phyloP scores from a whole-genome alignment of 2,113 vertebrate species.

The Calonectris borealis region DNA sequence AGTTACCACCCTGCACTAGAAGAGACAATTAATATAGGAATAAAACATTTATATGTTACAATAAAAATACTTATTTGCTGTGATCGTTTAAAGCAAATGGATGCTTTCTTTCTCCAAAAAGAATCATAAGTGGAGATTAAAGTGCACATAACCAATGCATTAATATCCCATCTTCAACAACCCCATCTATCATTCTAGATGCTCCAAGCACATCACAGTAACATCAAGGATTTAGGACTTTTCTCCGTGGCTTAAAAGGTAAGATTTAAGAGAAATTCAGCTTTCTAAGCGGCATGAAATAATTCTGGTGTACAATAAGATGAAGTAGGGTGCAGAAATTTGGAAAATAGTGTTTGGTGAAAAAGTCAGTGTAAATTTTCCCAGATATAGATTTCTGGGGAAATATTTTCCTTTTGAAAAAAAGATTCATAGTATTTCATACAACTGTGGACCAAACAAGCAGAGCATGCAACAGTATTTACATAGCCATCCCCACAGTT shows the following conservation, averaged over 20 bases:
- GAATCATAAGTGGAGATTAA: conserved; percentile 68
- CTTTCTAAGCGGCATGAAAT: conserved; percentile 61
- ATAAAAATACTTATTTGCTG: conserved; percentile 63
- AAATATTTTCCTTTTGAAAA: conserved; percentile 24
- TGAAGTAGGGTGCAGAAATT: background rate
- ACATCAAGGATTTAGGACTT: conserved; percentile 13
- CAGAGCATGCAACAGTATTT: conserved; percentile 67
- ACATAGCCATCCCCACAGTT: background rate
- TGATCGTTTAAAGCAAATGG: conserved; percentile 59
- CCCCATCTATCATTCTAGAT: conserved; percentile 29
- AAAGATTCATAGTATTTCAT: conserved; percentile 1
- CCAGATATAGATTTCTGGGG: conserved; percentile 6
- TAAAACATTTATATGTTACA: conserved; percentile 64
- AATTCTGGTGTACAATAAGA: background rate
- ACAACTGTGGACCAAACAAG: conserved; percentile 32
- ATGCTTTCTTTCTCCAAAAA: conserved; percentile 55
- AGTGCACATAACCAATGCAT: conserved; percentile 73
- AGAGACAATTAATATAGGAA: conserved; percentile 47
- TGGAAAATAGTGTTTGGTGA: background rate
- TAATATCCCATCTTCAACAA: conserved; percentile 53
- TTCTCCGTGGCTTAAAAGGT: conserved; percentile 24
- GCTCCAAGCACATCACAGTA: background rate
- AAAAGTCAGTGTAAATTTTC: conserved; percentile 7
- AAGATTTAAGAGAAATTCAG: conserved; percentile 22
- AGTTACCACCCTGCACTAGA: conserved; percentile 57